These are phyloP conservation scores for Tympanoctomys barrerae DNA, from an alignment of 2,797 vertebrate genomes.

Conservation along the genomic window DNA sequence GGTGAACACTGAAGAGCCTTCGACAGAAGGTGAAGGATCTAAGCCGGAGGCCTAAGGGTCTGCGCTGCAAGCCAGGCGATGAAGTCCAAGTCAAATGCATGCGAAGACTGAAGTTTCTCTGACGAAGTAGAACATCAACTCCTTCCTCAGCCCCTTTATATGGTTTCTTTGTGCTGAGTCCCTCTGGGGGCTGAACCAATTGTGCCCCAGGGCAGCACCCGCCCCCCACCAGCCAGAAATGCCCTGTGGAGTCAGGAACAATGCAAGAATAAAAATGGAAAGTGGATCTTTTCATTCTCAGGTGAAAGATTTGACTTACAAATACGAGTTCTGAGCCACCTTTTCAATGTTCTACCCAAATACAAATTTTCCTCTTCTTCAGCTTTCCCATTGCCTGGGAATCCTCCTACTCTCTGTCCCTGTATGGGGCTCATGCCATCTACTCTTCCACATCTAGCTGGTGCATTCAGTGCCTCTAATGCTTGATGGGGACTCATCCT, in stretches of 20 bases:
- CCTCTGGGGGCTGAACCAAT: too few relatives aligned
- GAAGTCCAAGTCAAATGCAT: too few relatives aligned
- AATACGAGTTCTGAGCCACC: not conserved
- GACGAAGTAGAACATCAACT: too few relatives aligned
- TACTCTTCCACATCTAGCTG: not conserved
- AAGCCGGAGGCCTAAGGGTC: too few relatives aligned
- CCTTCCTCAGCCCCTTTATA: too few relatives aligned
- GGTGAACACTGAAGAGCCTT: too few relatives aligned
- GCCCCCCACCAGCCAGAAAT: too few relatives aligned
- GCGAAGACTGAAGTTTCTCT: too few relatives aligned
- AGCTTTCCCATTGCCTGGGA: not conserved
- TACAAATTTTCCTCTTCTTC: not conserved
- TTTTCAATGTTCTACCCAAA: not conserved
- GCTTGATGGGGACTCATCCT: not conserved
- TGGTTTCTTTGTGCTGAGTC: too few relatives aligned
- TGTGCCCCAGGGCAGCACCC: too few relatives aligned
- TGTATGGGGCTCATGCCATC: not conserved
- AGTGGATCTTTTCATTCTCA: not conserved
- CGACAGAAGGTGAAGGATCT: too few relatives aligned
- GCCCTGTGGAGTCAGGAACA: not conserved
- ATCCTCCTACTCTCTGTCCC: not conserved
- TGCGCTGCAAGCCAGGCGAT: too few relatives aligned
- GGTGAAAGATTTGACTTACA: not conserved
- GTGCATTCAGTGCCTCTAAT: not conserved
- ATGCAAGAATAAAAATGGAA: conserved; percentile 11